Evolutionary conservation across 2,113 vertebrate species (phyloP), one percentile per base, ranked within the genome.

Genomic region (Formicarius rufipectus): DNA sequence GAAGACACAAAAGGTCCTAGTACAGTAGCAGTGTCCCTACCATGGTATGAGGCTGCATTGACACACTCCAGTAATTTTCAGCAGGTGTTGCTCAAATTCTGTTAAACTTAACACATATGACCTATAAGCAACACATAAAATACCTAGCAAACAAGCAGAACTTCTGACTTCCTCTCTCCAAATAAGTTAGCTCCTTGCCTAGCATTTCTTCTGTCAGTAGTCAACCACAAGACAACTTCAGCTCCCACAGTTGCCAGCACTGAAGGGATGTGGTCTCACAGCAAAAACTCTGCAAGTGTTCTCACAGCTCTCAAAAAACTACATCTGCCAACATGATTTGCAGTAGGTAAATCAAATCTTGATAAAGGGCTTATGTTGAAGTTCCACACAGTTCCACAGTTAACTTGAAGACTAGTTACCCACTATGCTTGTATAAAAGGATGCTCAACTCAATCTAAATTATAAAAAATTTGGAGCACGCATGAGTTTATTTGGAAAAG

Each of bases 1-100:
- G 2, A 50, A 85, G 81, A 68, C 39, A 89, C 73, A 55, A 44
- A 53, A 68, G 39, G 33, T 45, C 35, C 75, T 80, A 74, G 75
- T 10, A 80, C 5, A 72, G 37, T 0, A 53, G 37, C 56, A 72
- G 27, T 2, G 3, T 44, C 64, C 30, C 39, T 47, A 49, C 31
- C 1, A 2, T 5, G 19, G 11, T 2, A 50, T 0, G 3, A 47
- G 16, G n/a, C 30, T 90, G 44, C 60, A 59, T 56, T 40, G 31
- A 78, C 37, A 68, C 8, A 77, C 22, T 28, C 30, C 15, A 45
- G n/a, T 69, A 58, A 7, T 23, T 25, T 44, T 59, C 69, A 62
- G 40, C n/a, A 88, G 40, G 12, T 6, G 8, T 15, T 81, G 56
- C 45, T 73, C 45, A 86, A 84, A 60, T 37, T 23, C 27, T 30